phyloP scores from a whole-genome alignment of 2,113 vertebrate species.

The Lichenostomus cassidix region DNA sequence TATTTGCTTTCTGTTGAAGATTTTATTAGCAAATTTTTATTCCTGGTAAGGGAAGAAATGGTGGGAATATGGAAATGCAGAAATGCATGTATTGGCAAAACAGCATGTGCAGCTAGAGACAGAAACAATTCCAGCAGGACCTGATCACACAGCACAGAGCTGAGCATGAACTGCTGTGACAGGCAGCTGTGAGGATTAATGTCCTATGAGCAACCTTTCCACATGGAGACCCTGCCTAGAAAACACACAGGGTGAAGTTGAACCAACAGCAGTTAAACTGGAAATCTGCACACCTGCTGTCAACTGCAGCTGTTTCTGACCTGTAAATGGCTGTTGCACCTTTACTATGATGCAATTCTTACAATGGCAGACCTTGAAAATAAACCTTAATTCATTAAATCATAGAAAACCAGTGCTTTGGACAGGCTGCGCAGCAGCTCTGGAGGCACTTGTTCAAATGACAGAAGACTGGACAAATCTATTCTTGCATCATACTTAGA shows the following conservation, averaged over 20 bases:
- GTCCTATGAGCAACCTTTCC: neutral
- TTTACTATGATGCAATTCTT: neutral
- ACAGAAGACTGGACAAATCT: neutral
- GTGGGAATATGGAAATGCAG: neutral
- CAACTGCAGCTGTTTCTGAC: neutral
- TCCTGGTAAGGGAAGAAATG: neutral
- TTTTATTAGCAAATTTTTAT: slow-evolving; percentile 8
- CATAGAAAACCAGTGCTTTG: neutral
- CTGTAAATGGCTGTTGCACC: neutral
- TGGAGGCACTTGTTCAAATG: neutral
- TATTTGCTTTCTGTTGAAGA: neutral
- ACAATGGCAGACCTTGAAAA: neutral
- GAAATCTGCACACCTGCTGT: neutral
- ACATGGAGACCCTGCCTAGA: neutral
- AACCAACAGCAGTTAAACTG: neutral
- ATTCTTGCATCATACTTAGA: neutral
- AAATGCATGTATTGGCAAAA: neutral
- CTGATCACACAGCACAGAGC: neutral
- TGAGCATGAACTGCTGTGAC: neutral
- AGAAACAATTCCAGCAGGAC: neutral
- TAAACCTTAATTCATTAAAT: neutral
- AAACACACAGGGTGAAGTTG: neutral
- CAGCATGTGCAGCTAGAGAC: neutral
- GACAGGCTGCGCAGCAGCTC: neutral
- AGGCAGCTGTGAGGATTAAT: neutral